Conservation (phyloP, 2,113 vertebrate genomes). For the Sorex fumeus region DNA sequence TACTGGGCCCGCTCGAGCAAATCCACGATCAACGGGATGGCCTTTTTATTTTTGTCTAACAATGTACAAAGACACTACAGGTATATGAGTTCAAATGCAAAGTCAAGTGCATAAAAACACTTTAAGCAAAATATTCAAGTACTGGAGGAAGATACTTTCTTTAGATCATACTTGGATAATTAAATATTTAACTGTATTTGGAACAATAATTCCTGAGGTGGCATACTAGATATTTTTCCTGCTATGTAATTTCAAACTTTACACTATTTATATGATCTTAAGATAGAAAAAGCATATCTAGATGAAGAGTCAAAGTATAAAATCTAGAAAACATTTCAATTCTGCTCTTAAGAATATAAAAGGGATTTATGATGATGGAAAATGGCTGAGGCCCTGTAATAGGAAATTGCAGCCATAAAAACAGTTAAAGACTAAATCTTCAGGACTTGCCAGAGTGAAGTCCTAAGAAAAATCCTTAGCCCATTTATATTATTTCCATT, state of each 20-base stretch:
- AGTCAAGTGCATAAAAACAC: constrained; percentile 26
- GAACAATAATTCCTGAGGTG: constrained; percentile 29
- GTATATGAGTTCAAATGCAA: constrained; percentile 57
- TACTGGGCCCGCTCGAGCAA: too few relatives aligned
- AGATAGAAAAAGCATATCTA: constrained; percentile 59
- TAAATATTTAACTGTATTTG: constrained; percentile 42
- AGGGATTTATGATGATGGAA: constrained; percentile 72
- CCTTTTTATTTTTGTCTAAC: too few relatives aligned
- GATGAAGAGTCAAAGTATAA: constrained; percentile 63
- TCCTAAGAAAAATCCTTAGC: constrained; percentile 55
- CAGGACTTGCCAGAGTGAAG: constrained; percentile 49
- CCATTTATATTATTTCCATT: constrained; percentile 46
- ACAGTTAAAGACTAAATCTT: constrained; percentile 48
- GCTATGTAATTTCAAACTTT: constrained; percentile 30
- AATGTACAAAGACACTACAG: background rate
- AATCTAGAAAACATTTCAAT: constrained; percentile 70
- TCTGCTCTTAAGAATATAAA: constrained; percentile 63
- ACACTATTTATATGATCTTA: constrained; percentile 54
- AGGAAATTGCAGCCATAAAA: constrained; percentile 75
- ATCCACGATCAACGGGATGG: too few relatives aligned
- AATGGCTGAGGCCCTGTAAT: constrained; percentile 24
- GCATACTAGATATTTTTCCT: background rate
- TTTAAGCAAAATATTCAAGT: constrained; percentile 61
- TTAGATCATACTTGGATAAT: constrained; percentile 38
- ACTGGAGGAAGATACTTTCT: constrained; percentile 32